These are phyloP conservation scores for Drosophila suzukii DNA, from an alignment of 1,140 invertebrate genomes.

Conservation along the genomic window DNA sequence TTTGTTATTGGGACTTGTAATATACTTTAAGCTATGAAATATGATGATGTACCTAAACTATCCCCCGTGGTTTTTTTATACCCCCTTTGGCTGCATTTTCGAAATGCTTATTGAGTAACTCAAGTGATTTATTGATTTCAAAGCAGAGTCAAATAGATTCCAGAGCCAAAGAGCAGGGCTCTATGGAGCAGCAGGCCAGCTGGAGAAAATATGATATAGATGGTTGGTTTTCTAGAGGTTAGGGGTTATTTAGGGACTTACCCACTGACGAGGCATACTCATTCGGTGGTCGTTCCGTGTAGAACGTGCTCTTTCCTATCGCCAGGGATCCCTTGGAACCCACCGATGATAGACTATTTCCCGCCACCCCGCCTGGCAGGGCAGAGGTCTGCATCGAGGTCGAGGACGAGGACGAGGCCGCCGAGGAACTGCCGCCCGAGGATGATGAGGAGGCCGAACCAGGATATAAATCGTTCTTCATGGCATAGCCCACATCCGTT, in stretches of 20 bases:
- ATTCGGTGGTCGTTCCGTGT: constrained; percentile 84
- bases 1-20: constrained; percentile 34
- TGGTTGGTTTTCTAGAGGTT: background rate
- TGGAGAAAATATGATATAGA: constrained; percentile 22
- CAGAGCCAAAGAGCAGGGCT: constrained; percentile 45
- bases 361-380: constrained; percentile 51
- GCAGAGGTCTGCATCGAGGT: constrained; percentile 72
- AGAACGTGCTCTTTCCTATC: constrained; percentile 84
- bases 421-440: constrained; percentile 46
- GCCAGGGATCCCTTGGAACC: constrained; percentile 79
- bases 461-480: constrained; percentile 76
- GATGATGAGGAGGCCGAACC: constrained; percentile 63
- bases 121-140: constrained; percentile 70
- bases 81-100: constrained; percentile 80
- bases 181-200: constrained; percentile 34
- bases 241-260: constrained; percentile 36
- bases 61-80: constrained; percentile 34
- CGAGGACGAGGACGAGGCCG: constrained; percentile 73
- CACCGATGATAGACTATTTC: constrained; percentile 71
- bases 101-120: constrained; percentile 65
- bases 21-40: constrained; percentile 60
- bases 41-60: constrained; percentile 55
- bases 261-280: constrained; percentile 68
- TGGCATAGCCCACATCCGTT: constrained; percentile 76
- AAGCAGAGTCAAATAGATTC: constrained; percentile 45